Conservation (phyloP, 2,888 invertebrate species). For the Frankliniella fusca region DNA sequence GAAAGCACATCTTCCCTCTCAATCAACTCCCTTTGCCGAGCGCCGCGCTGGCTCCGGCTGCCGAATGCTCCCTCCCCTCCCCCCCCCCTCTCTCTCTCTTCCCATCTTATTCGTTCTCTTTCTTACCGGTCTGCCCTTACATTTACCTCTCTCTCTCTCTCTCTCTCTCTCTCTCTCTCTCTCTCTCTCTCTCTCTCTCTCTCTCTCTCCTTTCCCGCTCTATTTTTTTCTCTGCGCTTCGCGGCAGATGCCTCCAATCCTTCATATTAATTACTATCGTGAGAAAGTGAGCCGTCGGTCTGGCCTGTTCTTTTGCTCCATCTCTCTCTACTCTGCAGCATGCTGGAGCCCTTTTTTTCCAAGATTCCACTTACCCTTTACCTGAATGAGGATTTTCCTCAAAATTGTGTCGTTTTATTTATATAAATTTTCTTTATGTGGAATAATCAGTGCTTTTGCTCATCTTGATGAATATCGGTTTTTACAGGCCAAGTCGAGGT, state of each 20-base stretch:
- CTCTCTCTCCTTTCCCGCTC: neutral
- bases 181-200: neutral
- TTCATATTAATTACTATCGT: conserved; percentile 25
- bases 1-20: conserved; percentile 24
- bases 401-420: too few species aligned
- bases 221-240: neutral
- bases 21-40: conserved; percentile 12
- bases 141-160: neutral
- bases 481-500: neutral
- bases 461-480: neutral
- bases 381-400: neutral
- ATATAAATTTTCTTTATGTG: too few species aligned
- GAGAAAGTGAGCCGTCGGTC: neutral
- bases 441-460: neutral
- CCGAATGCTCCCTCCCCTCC: neutral
- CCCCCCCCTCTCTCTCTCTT: neutral
- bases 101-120: neutral
- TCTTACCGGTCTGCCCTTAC: neutral
- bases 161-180: neutral
- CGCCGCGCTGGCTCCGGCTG: neutral
- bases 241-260: conserved; percentile 21
- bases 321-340: too few species aligned
- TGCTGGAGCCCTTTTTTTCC: neutral
- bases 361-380: neutral
- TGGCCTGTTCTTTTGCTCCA: too few species aligned